A percentile compares a stretch with the other conserved stretches of the same genome.
Conservation (phyloP, 1,140 invertebrate genomes). For the Ganaspis sp. region DNA sequence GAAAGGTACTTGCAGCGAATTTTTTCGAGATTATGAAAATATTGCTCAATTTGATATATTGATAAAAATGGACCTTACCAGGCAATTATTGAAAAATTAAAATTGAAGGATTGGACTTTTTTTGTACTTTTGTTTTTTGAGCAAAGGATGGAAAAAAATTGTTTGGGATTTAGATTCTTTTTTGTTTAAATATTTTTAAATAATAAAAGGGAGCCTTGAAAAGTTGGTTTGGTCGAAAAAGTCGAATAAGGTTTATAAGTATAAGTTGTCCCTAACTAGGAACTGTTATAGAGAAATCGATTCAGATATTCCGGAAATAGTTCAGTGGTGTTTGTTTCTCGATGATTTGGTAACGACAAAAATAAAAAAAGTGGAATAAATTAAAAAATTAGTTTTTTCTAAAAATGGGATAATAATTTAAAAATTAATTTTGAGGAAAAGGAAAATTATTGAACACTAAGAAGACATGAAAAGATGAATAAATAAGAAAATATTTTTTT, state of each 20-base stretch:
- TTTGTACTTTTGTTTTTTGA: background rate
- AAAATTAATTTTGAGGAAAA: no score
- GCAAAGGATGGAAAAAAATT: no score
- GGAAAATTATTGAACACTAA: no score
- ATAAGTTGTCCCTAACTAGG: conserved; percentile 19
- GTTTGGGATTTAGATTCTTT: no score
- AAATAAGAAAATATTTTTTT: no score
- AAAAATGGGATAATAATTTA: no score
- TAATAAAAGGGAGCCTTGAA: background rate
- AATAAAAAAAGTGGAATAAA: background rate
- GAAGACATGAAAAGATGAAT: no score
- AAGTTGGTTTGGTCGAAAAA: background rate
- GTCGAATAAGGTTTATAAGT: conserved; percentile 13
- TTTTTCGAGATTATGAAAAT: background rate
- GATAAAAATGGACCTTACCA: conserved; percentile 21
- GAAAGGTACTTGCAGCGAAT: background rate
- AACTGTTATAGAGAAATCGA: conserved; percentile 27
- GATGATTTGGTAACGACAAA: background rate
- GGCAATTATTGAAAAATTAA: background rate
- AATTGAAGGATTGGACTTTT: background rate
- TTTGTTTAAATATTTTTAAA: background rate
- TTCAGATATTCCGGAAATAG: conserved; percentile 23
- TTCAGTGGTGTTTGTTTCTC: conserved; percentile 8
- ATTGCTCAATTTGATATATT: no score
- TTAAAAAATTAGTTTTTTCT: background rate